Conservation (phyloP, 2,797 vertebrate species). For the Brotula barbata region DNA sequence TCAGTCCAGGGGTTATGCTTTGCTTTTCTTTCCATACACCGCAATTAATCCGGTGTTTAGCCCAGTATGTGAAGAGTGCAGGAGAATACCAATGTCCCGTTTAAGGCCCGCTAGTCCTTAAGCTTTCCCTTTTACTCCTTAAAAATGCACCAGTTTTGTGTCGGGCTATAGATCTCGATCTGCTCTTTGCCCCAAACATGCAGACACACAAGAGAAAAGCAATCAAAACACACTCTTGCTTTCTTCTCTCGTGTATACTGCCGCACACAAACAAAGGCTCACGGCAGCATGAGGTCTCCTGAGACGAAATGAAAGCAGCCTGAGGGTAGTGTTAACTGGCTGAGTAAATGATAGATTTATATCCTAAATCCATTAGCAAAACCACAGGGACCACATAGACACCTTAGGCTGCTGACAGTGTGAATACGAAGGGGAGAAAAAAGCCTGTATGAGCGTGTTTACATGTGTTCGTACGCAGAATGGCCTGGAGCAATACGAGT, state of each 20-base stretch:
- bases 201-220: constrained; percentile 8
- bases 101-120: constrained; percentile 62
- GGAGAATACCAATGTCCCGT: constrained; percentile 80
- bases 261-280: constrained; percentile 44
- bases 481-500: no score
- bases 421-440: background rate
- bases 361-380: constrained; percentile 79
- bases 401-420: constrained; percentile 52
- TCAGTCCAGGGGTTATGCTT: constrained; percentile 76
- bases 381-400: constrained; percentile 64
- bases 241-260: constrained; percentile 29
- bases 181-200: background rate
- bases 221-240: constrained; percentile 26
- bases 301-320: constrained; percentile 64
- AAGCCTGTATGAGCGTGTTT: background rate
- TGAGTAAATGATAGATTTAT: constrained; percentile 79
- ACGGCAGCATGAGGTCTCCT: constrained; percentile 44
- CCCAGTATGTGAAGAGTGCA: constrained; percentile 61
- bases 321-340: constrained; percentile 73
- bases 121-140: constrained; percentile 50
- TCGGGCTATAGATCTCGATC: constrained; percentile 9
- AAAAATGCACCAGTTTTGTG: constrained; percentile 40
- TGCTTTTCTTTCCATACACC: constrained; percentile 77
- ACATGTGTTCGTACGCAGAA: background rate
- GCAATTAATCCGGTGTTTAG: constrained; percentile 80